Evolutionary conservation across 1,140 invertebrate species (phyloP).

Genomic region (Mactra quadrangularis): DNA sequence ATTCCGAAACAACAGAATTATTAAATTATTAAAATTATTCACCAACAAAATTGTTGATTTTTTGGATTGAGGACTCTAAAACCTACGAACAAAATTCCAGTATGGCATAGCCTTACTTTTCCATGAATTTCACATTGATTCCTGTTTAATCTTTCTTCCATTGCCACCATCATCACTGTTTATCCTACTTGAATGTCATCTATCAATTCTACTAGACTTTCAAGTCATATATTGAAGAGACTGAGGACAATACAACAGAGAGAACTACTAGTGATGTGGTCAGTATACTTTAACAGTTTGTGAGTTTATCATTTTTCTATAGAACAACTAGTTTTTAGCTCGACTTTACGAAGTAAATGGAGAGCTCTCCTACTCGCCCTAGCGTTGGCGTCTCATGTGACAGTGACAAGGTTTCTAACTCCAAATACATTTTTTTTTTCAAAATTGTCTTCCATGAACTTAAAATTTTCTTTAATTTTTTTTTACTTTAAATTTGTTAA

Average conservation of each 20-base stretch:
- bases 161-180: neutral
- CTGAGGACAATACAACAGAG: neutral
- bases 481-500: no score
- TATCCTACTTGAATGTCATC: conserved; percentile 8
- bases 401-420: no score
- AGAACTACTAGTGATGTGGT: neutral
- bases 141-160: neutral
- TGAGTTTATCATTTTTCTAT: no score
- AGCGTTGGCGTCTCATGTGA: no score
- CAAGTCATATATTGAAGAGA: conserved; percentile 48
- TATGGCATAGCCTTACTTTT: no score
- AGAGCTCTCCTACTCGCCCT: no score
- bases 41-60: neutral
- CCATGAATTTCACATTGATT: conserved; percentile 26
- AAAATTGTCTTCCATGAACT: neutral
- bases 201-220: conserved; percentile 39
- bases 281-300: neutral
- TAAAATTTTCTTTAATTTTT: neutral
- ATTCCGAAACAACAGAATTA: no score
- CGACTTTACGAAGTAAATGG: no score
- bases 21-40: no score
- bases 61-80: neutral
- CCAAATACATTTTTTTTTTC: neutral
- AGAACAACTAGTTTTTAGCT: no score
- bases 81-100: neutral